Evolutionary conservation across 2,797 vertebrate species (phyloP).

Genomic region (Myotis planiceps): DNA sequence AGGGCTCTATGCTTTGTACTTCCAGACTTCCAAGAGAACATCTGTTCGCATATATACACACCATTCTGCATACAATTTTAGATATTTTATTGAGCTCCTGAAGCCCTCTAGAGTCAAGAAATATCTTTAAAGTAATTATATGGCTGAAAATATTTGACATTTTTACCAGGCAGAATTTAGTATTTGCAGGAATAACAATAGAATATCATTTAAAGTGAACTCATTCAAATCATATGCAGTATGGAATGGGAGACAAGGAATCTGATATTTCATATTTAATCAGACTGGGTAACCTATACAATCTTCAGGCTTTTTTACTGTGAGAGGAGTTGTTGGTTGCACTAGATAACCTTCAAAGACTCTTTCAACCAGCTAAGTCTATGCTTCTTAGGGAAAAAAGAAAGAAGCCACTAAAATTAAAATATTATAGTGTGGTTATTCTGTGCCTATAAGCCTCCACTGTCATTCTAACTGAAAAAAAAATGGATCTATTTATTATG

Average conservation of each 20-base stretch:
- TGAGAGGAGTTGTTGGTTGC: not conserved
- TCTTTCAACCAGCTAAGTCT: not conserved
- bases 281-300: not conserved
- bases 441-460: not conserved
- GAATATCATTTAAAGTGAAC: not conserved
- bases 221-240: not conserved
- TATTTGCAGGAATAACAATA: conserved; percentile 20
- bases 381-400: not conserved
- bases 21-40: not conserved
- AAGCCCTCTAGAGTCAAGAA: not conserved
- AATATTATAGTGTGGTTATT: not conserved
- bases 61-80: not conserved
- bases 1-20: not conserved
- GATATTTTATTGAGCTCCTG: not conserved
- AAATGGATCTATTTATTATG: not conserved
- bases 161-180: conserved; percentile 12
- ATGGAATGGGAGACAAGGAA: not conserved
- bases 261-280: not conserved
- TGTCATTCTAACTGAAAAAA: not conserved
- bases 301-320: not conserved
- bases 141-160: conserved; percentile 9
- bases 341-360: not conserved
- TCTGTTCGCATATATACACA: not conserved
- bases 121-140: conserved; percentile 30
- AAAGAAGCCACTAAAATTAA: not conserved